These are phyloP conservation scores for Sebastes trivittatus DNA, from an alignment of 2,797 vertebrate genomes.

Conservation along the genomic window DNA sequence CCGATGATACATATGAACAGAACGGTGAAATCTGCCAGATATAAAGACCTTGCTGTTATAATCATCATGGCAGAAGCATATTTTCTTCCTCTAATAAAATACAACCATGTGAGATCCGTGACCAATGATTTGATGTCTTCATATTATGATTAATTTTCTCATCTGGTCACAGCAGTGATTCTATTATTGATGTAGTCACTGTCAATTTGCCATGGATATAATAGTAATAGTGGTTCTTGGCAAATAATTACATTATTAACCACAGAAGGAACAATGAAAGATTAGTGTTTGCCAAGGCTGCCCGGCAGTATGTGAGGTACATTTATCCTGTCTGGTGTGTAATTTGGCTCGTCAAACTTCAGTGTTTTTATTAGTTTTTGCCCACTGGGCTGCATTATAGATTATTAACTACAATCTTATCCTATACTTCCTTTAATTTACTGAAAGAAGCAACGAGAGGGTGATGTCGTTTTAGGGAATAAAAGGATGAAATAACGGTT, in stretches of 20 bases:
- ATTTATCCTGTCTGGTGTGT: not conserved
- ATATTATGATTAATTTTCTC: slow-evolving; percentile 73
- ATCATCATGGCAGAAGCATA: slow-evolving; percentile 31
- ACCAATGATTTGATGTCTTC: slow-evolving; percentile 67
- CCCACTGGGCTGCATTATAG: not conserved
- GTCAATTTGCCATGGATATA: slow-evolving; percentile 67
- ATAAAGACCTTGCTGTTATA: not conserved
- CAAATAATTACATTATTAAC: slow-evolving; percentile 69
- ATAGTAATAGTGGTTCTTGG: slow-evolving; percentile 64
- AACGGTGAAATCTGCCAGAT: not conserved
- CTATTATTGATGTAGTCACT: slow-evolving; percentile 73
- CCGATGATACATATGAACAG: not conserved
- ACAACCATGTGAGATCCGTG: slow-evolving; percentile 47
- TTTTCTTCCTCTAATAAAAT: slow-evolving; percentile 49
- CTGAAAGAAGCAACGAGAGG: not conserved
- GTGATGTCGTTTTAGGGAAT: not conserved
- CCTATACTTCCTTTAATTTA: not conserved
- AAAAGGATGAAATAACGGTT: not conserved
- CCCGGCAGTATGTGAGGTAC: not conserved
- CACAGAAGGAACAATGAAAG: slow-evolving; percentile 40
- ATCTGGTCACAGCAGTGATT: slow-evolving; percentile 69
- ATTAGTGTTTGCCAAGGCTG: slow-evolving; percentile 31
- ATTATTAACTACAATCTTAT: not conserved
- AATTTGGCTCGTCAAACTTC: slow-evolving; percentile 2
- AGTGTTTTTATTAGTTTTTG: not conserved